Evolutionary conservation across 2,888 invertebrate genomes (phyloP).

Genomic region (Drosophila neutralis): DNA sequence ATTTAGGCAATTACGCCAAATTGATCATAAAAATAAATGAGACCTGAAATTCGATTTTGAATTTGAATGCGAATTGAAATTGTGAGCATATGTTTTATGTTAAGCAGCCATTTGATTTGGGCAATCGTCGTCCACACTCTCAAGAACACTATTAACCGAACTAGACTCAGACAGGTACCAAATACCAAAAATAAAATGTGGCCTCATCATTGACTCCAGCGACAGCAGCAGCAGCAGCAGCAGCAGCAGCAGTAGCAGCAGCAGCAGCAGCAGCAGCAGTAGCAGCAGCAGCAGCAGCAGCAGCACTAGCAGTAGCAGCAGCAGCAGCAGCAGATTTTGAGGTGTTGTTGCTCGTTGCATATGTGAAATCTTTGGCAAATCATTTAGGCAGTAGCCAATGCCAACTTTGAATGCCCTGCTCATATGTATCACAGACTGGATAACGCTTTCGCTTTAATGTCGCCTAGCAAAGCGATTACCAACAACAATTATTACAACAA

Average conservation of each 20-base stretch:
- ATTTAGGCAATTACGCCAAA: constrained; percentile 66
- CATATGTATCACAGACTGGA: neutral
- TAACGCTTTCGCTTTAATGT: constrained; percentile 9
- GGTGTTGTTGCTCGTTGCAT: constrained; percentile 23
- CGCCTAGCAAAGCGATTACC: too few relatives aligned
- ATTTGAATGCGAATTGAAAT: constrained; percentile 24
- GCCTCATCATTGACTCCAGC: constrained; percentile 28
- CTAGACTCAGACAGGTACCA: constrained; percentile 11
- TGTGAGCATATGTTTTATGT: constrained; percentile 46
- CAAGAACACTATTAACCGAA: constrained; percentile 16
- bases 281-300: too few relatives aligned
- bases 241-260: too few relatives aligned
- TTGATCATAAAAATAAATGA: constrained; percentile 51
- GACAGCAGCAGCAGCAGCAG: constrained; percentile 2
- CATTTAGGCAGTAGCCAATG: constrained; percentile 11
- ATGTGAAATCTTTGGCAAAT: constrained; percentile 29
- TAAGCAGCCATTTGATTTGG: constrained; percentile 21
- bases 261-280: too few relatives aligned
- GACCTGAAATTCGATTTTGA: constrained; percentile 27
- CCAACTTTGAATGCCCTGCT: constrained; percentile 7
- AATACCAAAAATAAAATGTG: constrained; percentile 45
- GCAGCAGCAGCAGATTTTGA: neutral
- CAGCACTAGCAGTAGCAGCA: too few relatives aligned
- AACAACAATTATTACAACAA: too few relatives aligned
- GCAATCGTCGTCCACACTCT: constrained; percentile 8